phyloP scores from a whole-genome alignment of 1,140 invertebrate species.

The Sesamia nonagrioides region DNA sequence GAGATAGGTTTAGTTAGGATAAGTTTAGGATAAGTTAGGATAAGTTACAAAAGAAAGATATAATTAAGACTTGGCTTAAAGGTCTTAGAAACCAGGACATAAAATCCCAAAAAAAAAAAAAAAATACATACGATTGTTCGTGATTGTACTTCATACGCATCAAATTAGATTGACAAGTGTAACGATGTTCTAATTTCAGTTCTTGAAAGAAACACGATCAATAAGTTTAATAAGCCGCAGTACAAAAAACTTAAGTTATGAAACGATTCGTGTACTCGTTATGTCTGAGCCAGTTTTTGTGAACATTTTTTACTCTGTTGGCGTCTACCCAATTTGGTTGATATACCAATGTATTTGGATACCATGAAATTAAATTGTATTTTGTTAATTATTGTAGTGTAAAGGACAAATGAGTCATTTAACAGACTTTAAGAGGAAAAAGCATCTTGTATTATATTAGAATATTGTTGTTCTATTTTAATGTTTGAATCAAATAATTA shows the following conservation, averaged over 20 bases:
- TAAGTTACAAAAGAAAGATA: no score
- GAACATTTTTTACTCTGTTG: constrained; percentile 5
- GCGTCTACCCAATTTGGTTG: constrained; percentile 6
- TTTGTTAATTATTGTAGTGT: background rate
- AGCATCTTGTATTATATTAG: no score
- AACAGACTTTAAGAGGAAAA: no score
- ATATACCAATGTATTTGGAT: constrained; percentile 14
- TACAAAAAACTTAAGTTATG: constrained; percentile 15
- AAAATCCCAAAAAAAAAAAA: no score
- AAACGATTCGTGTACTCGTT: constrained; percentile 8
- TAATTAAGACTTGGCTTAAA: no score
- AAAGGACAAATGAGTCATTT: background rate
- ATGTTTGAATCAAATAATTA: no score
- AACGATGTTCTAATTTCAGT: background rate
- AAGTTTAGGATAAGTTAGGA: no score
- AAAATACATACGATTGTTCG: no score
- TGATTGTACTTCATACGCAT: background rate
- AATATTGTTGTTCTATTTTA: background rate
- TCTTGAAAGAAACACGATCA: background rate
- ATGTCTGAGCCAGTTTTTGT: constrained; percentile 12
- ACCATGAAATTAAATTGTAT: background rate
- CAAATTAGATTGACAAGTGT: background rate
- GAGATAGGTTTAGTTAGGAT: no score
- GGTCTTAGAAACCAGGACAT: no score
- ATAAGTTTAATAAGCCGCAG: background rate